Conservation (phyloP, 1,140 invertebrate genomes). For the Calephelis nemesis region DNA sequence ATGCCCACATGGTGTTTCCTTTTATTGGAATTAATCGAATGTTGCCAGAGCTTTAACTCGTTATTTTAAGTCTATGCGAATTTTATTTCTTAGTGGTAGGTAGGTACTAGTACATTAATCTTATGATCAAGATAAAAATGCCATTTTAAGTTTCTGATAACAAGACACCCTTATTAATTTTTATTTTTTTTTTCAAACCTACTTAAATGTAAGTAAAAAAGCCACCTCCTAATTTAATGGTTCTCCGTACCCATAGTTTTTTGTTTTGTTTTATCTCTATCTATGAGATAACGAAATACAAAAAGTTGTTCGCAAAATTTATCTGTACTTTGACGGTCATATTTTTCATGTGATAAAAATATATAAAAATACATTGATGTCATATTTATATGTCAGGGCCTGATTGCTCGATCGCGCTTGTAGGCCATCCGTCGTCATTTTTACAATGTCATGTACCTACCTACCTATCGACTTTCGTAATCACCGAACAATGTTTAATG, state of each 20-base stretch:
- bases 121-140: too few relatives aligned
- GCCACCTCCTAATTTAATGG: too few relatives aligned
- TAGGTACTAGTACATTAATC: too few relatives aligned
- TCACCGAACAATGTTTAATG: conserved; percentile 52
- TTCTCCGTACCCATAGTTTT: too few relatives aligned
- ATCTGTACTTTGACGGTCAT: neutral
- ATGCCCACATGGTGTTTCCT: conserved; percentile 67
- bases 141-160: too few relatives aligned
- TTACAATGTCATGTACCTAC: conserved; percentile 70
- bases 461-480: conserved; percentile 58
- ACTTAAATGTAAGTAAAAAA: too few relatives aligned
- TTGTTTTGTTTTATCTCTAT: neutral
- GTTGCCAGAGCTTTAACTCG: conserved; percentile 20
- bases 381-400: conserved; percentile 76
- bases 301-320: conserved; percentile 6
- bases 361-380: conserved; percentile 49
- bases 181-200: too few relatives aligned
- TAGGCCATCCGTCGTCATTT: conserved; percentile 68
- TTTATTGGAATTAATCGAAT: conserved; percentile 53
- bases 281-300: neutral
- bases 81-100: conserved; percentile 10
- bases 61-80: conserved; percentile 1
- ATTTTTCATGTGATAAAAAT: conserved; percentile 10
- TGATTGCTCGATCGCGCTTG: conserved; percentile 71
- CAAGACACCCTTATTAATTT: too few relatives aligned